Evolutionary conservation across 2,113 vertebrate species (phyloP).

Genomic region (Sapayoa aenigma): DNA sequence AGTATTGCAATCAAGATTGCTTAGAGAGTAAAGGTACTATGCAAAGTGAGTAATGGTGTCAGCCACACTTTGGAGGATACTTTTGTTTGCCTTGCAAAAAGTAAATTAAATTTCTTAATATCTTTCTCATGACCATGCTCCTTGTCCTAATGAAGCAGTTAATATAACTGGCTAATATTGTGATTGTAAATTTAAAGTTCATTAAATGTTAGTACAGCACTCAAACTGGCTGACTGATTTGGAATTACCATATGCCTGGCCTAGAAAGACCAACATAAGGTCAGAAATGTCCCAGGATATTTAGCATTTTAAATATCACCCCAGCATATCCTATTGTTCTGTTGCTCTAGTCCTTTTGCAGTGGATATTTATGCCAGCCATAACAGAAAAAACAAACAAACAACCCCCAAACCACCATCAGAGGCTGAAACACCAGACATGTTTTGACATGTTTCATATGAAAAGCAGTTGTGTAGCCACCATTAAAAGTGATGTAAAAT

Average conservation of each 20-base stretch:
- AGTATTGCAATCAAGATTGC: background rate
- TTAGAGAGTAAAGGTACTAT: background rate
- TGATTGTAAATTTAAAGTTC: slow-evolving; percentile 21
- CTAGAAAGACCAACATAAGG: background rate
- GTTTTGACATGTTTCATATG: background rate
- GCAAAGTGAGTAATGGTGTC: background rate
- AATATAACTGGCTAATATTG: background rate
- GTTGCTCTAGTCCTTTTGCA: background rate
- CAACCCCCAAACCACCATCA: background rate
- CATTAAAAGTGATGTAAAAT: background rate
- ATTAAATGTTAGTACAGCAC: background rate
- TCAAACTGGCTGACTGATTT: background rate
- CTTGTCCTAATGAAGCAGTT: slow-evolving; percentile 32
- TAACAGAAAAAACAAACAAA: background rate
- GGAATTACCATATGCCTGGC: background rate
- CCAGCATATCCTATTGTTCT: background rate
- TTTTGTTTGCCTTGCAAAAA: slow-evolving; percentile 16
- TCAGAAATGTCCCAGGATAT: background rate
- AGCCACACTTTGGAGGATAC: background rate
- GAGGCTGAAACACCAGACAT: background rate
- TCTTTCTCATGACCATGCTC: background rate
- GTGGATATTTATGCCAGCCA: background rate
- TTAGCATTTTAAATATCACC: background rate
- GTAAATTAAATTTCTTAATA: slow-evolving; percentile 7
- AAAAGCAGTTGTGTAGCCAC: background rate